Evolutionary conservation across 2,888 invertebrate species (phyloP).

Genomic region (Dicycla oo): DNA sequence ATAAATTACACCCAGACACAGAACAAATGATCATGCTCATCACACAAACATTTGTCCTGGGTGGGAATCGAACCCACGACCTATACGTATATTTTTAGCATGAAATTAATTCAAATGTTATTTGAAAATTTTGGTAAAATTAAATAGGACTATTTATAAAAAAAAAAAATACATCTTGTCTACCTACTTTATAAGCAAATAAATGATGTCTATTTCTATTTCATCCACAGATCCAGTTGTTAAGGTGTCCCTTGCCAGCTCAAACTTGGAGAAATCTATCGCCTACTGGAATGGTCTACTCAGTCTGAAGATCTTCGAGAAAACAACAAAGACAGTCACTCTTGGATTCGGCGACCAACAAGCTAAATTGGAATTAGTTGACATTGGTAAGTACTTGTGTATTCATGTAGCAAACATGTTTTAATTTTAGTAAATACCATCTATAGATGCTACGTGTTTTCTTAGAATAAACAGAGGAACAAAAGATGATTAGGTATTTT

Average conservation of each 20-base stretch:
- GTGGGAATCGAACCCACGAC: too few relatives aligned
- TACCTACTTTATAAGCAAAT: too few relatives aligned
- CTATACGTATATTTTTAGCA: too few relatives aligned
- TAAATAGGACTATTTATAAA: too few relatives aligned
- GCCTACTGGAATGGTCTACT: slow-evolving; percentile 96
- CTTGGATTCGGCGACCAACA: slow-evolving; percentile 94
- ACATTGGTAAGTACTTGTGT: slow-evolving; percentile 90
- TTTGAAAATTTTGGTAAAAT: too few relatives aligned
- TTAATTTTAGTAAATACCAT: not conserved
- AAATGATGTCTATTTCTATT: too few relatives aligned
- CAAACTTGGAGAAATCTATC: slow-evolving; percentile 93
- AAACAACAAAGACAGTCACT: slow-evolving; percentile 91
- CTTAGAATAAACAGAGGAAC: slow-evolving; percentile 7
- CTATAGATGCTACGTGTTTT: slow-evolving; percentile 17
- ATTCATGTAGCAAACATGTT: not conserved
- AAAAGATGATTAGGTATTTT: slow-evolving; percentile 15
- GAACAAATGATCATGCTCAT: too few relatives aligned
- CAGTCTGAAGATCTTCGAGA: slow-evolving; percentile 92
- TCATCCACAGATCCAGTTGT: slow-evolving; percentile 93
- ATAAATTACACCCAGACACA: too few relatives aligned
- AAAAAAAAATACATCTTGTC: too few relatives aligned
- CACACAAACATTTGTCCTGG: too few relatives aligned
- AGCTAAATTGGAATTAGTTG: slow-evolving; percentile 94
- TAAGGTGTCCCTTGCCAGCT: slow-evolving; percentile 95
- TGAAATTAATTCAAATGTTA: too few relatives aligned